phyloP scores from a whole-genome alignment of 23 tunicate genomes.

The Clavelina lepadiformis region DNA sequence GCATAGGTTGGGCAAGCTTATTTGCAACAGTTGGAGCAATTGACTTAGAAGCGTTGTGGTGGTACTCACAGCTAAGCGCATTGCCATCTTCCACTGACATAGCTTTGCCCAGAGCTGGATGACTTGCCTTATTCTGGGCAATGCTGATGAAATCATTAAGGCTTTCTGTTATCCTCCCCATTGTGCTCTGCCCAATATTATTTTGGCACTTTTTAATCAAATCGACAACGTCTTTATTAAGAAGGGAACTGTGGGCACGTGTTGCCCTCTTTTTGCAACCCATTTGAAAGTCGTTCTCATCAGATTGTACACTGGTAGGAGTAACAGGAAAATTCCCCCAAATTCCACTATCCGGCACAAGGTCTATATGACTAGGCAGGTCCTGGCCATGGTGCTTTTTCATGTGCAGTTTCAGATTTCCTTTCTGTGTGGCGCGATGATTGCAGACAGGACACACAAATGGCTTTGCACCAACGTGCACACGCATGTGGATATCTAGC shows the following conservation, averaged over 20 bases:
- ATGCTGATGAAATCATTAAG: slow-evolving; percentile 72
- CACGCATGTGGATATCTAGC: slow-evolving; percentile 94
- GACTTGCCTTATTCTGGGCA: slow-evolving; percentile 40
- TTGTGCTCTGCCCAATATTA: slow-evolving; percentile 65
- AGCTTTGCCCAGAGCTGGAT: background rate
- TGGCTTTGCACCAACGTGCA: slow-evolving; percentile 91
- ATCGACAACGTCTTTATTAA: slow-evolving; percentile 71
- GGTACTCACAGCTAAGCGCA: slow-evolving; percentile 20
- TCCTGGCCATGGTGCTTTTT: slow-evolving; percentile 87
- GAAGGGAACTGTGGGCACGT: slow-evolving; percentile 74
- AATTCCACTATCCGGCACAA: slow-evolving; percentile 85
- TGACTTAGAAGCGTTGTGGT: slow-evolving; percentile 26
- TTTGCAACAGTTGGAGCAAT: background rate
- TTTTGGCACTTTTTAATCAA: slow-evolving; percentile 81
- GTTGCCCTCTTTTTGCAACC: slow-evolving; percentile 35
- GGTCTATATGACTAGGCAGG: slow-evolving; percentile 77
- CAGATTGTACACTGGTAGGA: background rate
- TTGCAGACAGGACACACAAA: slow-evolving; percentile 89
- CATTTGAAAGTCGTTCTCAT: background rate
- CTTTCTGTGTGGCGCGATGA: slow-evolving; percentile 88
- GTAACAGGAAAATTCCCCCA: slow-evolving; percentile 63
- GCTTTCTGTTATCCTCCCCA: slow-evolving; percentile 83
- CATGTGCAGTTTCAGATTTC: slow-evolving; percentile 88
- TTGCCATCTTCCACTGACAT: background rate
- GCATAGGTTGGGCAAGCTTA: slow-evolving; percentile 1